Conservation (phyloP, 2,113 vertebrate species). For the Calidris pygmaea region DNA sequence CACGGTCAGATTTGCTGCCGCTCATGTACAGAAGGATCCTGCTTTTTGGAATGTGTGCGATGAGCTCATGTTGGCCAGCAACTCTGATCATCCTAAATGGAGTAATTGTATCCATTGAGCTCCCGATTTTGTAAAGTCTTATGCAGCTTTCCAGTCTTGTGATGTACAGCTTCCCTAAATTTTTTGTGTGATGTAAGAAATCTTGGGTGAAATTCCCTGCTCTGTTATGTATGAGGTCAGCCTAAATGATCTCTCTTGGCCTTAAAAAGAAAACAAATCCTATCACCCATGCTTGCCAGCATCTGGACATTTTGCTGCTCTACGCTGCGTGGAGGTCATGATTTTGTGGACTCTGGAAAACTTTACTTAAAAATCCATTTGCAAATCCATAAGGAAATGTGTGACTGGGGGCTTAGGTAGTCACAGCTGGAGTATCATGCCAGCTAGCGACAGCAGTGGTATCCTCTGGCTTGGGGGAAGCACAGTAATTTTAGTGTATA, state of each 20-base stretch:
- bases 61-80: constrained; percentile 34
- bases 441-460: neutral
- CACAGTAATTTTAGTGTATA: neutral
- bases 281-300: neutral
- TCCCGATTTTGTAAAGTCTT: neutral
- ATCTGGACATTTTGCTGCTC: constrained; percentile 3
- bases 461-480: neutral
- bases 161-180: constrained; percentile 14
- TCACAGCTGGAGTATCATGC: neutral
- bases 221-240: constrained; percentile 44
- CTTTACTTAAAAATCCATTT: constrained; percentile 34
- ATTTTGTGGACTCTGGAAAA: constrained; percentile 41
- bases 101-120: constrained; percentile 7
- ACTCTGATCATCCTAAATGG: neutral
- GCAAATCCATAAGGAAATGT: neutral
- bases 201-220: constrained; percentile 16
- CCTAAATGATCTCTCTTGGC: constrained; percentile 30
- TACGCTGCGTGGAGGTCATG: fast-evolving
- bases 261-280: constrained; percentile 36
- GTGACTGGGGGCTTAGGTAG: neutral
- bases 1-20: neutral
- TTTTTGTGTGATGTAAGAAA: constrained; percentile 23
- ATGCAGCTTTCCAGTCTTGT: neutral
- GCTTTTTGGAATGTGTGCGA: neutral
- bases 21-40: neutral